Evolutionary conservation across 2,797 vertebrate genomes (phyloP), one percentile per base, ranked within the genome.

Genomic region (Chloroceryle amazona): DNA sequence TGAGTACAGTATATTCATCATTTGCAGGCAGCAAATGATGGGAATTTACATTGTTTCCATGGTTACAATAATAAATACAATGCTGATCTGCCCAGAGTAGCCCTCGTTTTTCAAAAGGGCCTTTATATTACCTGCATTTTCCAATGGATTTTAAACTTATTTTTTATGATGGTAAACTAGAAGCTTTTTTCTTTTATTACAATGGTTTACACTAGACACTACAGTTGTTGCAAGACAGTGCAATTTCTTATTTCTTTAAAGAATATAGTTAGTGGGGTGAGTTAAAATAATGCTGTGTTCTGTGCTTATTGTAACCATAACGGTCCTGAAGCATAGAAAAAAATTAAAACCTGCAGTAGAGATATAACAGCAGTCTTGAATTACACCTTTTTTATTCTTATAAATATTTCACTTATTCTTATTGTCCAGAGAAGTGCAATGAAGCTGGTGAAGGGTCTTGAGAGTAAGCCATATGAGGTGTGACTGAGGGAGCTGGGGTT

Each of bases 31-130:
- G 86, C 74, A 93, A 86, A 72, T 4, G 11, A 96, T 91, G 86
- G 89, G 67, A 96, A 94, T 97, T 95, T 95, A 78, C 95, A 91
- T 93, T 67, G 96, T 97, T 95, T 95, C 97, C 91, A 96, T 96
- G 96, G 97, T 83, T 97, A 94, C 96, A 41, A 73, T 96, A 94
- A 95, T 95, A 97, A 92, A 96, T 91, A 96, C 72, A 89, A 82
- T 78, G 68, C 65, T 96, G 81, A 82, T 95, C 70, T 92, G 86
- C 89, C 79, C 49, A 70, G 73, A 93, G 82, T 85, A 89, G 67
- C 88, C 93, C 81, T 92, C 89, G 70, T 93, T 96, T 94, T 94
- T 92, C 80, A 86, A 91, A 94, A 75, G 29, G 47, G 8, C 71
- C 86, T 96, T 89, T 82, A 93, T 91, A 90, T 94, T 86, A 78